Conservation (phyloP, 2,888 invertebrate species). For the Heliconius ismenius region DNA sequence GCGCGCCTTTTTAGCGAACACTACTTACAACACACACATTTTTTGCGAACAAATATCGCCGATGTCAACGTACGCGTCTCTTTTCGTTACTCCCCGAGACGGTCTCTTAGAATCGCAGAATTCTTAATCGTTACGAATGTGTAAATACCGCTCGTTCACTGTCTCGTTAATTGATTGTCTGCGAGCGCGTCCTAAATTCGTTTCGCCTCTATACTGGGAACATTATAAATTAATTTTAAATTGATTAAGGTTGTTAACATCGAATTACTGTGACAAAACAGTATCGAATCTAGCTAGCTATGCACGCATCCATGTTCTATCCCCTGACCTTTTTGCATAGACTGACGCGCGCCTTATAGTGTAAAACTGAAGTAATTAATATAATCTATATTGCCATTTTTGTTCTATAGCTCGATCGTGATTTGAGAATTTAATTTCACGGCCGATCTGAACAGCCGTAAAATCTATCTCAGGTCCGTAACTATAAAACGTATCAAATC, state of each 20-base stretch:
- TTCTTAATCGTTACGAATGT: slow-evolving; percentile 42
- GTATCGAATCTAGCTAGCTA: slow-evolving; percentile 37
- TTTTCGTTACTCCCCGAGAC: slow-evolving; percentile 44
- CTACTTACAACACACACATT: slow-evolving; percentile 72
- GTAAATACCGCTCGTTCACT: slow-evolving; percentile 43
- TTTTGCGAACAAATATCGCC: slow-evolving; percentile 73
- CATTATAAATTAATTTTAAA: slow-evolving; percentile 46
- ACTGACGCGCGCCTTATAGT: slow-evolving; percentile 15
- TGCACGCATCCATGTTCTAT: slow-evolving; percentile 48
- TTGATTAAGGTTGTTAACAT: slow-evolving; percentile 44
- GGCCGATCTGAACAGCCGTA: slow-evolving; percentile 50
- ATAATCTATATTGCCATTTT: slow-evolving; percentile 24
- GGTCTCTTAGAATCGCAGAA: slow-evolving; percentile 41
- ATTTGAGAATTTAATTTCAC: slow-evolving; percentile 49
- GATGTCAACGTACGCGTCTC: slow-evolving; percentile 69
- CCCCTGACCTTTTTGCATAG: slow-evolving; percentile 41
- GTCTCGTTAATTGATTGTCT: slow-evolving; percentile 47
- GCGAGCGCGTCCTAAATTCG: slow-evolving; percentile 44
- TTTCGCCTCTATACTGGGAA: slow-evolving; percentile 41
- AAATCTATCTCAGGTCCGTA: slow-evolving; percentile 65
- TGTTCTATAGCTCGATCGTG: slow-evolving; percentile 27
- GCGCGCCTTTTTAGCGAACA: slow-evolving; percentile 79
- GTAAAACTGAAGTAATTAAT: slow-evolving; percentile 28
- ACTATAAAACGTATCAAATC: slow-evolving; percentile 72
- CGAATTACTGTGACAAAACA: slow-evolving; percentile 39